Evolutionary conservation across 2,888 invertebrate species (phyloP).

Genomic region (Callimorpha dominula): DNA sequence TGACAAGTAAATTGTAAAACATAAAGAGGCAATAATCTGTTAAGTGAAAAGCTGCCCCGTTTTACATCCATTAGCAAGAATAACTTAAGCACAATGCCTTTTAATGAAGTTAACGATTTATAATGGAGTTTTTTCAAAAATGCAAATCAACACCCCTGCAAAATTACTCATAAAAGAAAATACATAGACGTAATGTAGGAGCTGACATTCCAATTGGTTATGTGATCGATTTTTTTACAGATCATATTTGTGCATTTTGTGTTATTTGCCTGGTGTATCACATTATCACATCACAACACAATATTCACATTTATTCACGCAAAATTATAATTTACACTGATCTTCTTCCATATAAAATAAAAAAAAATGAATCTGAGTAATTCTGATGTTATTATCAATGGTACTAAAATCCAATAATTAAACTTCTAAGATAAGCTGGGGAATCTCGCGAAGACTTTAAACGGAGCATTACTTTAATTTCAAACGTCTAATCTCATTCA

Average conservation of each 20-base stretch:
- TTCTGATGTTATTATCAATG: slow-evolving; percentile 27
- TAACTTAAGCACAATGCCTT: slow-evolving; percentile 34
- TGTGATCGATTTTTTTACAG: not conserved
- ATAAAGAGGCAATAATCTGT: slow-evolving; percentile 41
- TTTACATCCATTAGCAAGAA: slow-evolving; percentile 40
- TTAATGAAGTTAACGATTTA: slow-evolving; percentile 28
- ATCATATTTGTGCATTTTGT: not conserved
- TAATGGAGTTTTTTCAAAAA: slow-evolving; percentile 43
- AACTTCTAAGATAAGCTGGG: slow-evolving; percentile 44
- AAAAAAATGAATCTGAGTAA: slow-evolving; percentile 18
- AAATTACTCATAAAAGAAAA: not conserved
- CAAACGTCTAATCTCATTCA: slow-evolving; percentile 58
- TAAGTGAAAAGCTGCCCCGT: slow-evolving; percentile 33
- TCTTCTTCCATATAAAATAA: not conserved
- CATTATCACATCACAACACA: too few species aligned
- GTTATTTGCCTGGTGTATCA: too few species aligned
- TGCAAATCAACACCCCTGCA: slow-evolving; percentile 19
- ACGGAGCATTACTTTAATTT: slow-evolving; percentile 44
- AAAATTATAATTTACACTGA: not conserved
- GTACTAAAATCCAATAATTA: slow-evolving; percentile 48
- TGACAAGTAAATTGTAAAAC: slow-evolving; percentile 22
- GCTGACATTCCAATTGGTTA: not conserved
- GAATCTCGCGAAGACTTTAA: slow-evolving; percentile 40
- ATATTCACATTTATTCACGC: too few species aligned
- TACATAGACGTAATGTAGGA: not conserved